phyloP scores from a whole-genome alignment of 1,140 invertebrate genomes.

The Thereuonema tuberculata region DNA sequence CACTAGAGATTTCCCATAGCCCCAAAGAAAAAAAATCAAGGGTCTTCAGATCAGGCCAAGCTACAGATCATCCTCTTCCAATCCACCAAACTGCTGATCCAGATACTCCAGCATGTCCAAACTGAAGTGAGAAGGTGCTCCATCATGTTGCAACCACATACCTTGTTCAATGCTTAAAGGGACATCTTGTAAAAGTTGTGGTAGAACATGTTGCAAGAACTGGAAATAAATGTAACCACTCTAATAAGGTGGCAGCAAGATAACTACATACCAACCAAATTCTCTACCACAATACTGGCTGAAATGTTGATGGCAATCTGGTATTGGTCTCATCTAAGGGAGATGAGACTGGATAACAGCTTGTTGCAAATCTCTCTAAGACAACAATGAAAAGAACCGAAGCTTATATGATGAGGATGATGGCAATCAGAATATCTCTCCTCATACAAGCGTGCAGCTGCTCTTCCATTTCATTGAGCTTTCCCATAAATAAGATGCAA shows the following conservation, averaged over 20 bases:
- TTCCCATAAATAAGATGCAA: no score
- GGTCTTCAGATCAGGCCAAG: neutral
- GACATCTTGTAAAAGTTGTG: neutral
- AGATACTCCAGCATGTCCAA: neutral
- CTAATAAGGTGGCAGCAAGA: neutral
- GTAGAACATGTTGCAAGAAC: neutral
- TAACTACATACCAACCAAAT: no score
- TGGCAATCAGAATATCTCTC: no score
- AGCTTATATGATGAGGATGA: no score
- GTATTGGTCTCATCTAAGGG: neutral
- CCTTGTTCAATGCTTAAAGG: neutral
- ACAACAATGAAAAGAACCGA: no score
- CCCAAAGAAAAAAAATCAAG: neutral
- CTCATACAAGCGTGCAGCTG: no score
- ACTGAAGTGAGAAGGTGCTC: neutral
- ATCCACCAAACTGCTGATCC: neutral
- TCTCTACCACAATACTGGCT: neutral
- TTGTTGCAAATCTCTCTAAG: no score
- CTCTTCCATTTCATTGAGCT: no score
- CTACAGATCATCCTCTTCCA: neutral
- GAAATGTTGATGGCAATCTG: neutral
- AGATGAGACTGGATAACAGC: no score
- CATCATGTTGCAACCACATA: neutral
- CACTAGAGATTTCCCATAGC: no score
- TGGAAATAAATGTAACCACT: neutral